Evolutionary conservation across 1,140 invertebrate genomes (phyloP), one percentile per base, ranked within the genome.

Genomic region (Diachasmimorpha longicaudata): DNA sequence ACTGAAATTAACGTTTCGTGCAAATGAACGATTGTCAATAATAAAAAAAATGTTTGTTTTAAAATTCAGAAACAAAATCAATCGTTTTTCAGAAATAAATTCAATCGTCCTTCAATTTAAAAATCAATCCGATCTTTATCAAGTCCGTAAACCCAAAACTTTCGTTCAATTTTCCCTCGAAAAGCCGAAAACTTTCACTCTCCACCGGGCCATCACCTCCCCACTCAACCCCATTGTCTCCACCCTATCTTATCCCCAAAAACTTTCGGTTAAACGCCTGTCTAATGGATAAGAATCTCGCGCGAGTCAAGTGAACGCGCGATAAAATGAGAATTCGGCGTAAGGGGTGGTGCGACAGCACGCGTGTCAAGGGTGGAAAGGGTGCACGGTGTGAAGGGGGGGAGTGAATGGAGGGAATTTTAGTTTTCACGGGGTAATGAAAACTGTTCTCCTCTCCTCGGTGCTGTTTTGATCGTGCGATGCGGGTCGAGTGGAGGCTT

Each of bases 341-440:
- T 80, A 80, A 83, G 76, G 80, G 72, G 31, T 36, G 52, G 23
- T 11, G 31, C 31, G 31, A 3, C 2, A 31, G 31, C n/a, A 6
- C 31, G 31, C 31, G 31, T 3, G 31, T n/a, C n/a, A n/a, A 48
- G 44, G 36, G 39, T 44, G 19, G 58, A 48, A 23, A 36, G 44
- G n/a, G 44, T n/a, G 16, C 16, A 36, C 16, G 23, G 4, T 19
- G 23, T 69, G 46, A 14, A 69, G 70, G 66, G 46, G 31, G 39
- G 16, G 52, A 9, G 36, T 9, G 23, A 25, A 19, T 19, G 13
- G 48, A 19, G 31, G 11, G 31, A 13, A 66, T 36, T 73, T 52
- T 36, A 74, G 73, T 79, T 81, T 82, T 67, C 76, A 80, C 76
- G 78, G 70, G 77, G 19, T 81, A 80, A 76, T 79, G 78, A 80